Evolutionary conservation across 2,888 invertebrate species (phyloP).

Genomic region (Punctoribates punctum): DNA sequence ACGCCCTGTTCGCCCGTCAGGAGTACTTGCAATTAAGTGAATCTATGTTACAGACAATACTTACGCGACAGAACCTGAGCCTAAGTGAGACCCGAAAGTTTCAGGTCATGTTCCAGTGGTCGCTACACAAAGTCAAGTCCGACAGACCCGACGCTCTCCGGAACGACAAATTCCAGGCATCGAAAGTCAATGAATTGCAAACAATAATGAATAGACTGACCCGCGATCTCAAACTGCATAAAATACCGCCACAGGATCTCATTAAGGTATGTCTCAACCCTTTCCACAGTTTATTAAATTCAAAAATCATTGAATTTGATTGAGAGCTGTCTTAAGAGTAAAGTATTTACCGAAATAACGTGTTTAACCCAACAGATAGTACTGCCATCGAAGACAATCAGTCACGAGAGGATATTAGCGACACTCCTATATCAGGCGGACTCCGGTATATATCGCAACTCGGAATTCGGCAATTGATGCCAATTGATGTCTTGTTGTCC

Average conservation of each 20-base stretch:
- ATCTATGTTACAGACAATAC: conserved; percentile 88
- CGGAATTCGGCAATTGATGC: conserved; percentile 30
- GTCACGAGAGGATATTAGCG: conserved; percentile 84
- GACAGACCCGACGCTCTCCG: conserved; percentile 14
- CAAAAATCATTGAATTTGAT: not conserved
- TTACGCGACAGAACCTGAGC: conserved; percentile 71
- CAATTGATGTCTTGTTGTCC: conserved; percentile 31
- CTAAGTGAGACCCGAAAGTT: conserved; percentile 85
- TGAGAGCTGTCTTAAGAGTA: no score
- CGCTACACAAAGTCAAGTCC: conserved; percentile 52
- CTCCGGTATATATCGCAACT: conserved; percentile 65
- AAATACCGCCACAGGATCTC: conserved; percentile 86
- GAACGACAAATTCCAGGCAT: conserved; percentile 32
- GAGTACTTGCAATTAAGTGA: conserved; percentile 85
- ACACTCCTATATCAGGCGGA: conserved; percentile 90
- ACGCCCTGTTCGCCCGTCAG: conserved; percentile 72
- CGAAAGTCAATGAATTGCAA: conserved; percentile 36
- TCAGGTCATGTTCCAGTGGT: conserved; percentile 89
- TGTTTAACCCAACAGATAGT: conserved; percentile 64
- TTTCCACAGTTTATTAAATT: not conserved
- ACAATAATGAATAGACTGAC: conserved; percentile 82
- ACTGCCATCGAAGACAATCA: conserved; percentile 84
- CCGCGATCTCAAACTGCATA: conserved; percentile 78
- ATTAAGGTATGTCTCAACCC: conserved; percentile 63
- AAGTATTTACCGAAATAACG: conserved; percentile 28